Base-by-base conservation (phyloP, 2,113 vertebrate genomes). In the Mellivora capensis region DNA sequence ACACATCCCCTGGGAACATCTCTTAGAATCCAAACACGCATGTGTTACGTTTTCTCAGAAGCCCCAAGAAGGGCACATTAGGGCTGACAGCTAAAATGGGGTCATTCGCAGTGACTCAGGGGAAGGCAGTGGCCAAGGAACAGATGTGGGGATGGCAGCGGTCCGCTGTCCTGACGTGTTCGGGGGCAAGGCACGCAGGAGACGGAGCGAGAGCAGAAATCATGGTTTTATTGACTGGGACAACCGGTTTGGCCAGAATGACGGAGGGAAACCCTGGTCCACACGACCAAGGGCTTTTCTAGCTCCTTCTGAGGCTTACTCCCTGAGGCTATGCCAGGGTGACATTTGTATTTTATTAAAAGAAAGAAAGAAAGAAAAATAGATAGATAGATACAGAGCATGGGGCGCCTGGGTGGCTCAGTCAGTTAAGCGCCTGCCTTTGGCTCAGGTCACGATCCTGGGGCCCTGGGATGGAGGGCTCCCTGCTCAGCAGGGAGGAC, bases 151-250 rank as follows among this genome's bases (percentile, higher is more conserved):
- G 12, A 90, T 1, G 3, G 21, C 39, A 25, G 37, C 1, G 15
- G 9, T 12, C 10, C n/a, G 18, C 0, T 21, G 31, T 18, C 92
- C 52, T 2, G 6, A n/a, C 20, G 7, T 7, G 21, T 4, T 10
- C 21, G n/a, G n/a, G n/a, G n/a, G n/a, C n/a, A n/a, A n/a, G n/a
- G 52, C 0, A 13, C 0, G 0, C 18, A 0, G 5, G 15, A 71
- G n/a, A 17, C 37, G 14, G 2, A 7, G n/a, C 7, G 0, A 13
- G 0, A 10, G 29, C 47, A 25, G 64, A 67, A 81, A 31, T 1
- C 17, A 13, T 1, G 42, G 27, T 29, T 52, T 71, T 15, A 62
- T 42, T 21, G 47, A 47, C 29, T 2, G 27, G 62, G 18, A 87
- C 37, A n/a, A 54, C 72, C 0, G 6, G 42, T 29, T 15, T 94